These are phyloP conservation scores for Drosophila auraria DNA, from an alignment of 1,140 invertebrate genomes.

Conservation along the genomic window DNA sequence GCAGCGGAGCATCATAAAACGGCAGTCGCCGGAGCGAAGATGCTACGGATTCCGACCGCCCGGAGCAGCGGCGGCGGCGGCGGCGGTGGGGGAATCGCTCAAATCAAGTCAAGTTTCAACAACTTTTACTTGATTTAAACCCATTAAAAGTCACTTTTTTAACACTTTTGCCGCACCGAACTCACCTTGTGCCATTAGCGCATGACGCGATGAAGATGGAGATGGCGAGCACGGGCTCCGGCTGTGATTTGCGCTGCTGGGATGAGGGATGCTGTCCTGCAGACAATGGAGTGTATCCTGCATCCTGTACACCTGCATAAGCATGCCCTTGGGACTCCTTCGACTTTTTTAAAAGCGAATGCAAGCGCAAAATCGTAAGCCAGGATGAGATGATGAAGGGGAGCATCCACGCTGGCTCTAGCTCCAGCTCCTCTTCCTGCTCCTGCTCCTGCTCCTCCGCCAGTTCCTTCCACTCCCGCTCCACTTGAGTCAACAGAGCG, in stretches of 20 bases:
- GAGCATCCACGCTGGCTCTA: background rate
- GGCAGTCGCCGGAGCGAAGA: constrained; percentile 38
- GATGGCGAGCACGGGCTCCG: constrained; percentile 17
- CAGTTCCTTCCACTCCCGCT: background rate
- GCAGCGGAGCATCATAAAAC: constrained; percentile 71
- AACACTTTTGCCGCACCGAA: constrained; percentile 71
- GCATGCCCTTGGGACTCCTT: constrained; percentile 58
- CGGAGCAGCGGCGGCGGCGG: background rate
- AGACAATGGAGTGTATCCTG: constrained; percentile 52
- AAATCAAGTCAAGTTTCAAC: constrained; percentile 82
- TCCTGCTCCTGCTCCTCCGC: background rate
- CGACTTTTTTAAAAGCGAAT: constrained; percentile 59
- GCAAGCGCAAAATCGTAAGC: constrained; percentile 62
- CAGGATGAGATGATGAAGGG: constrained; percentile 35
- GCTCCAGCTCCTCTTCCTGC: background rate
- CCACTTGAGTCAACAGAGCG: constrained; percentile 55
- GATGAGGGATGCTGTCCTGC: constrained; percentile 17
- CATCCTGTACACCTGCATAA: constrained; percentile 61
- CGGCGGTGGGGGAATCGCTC: constrained; percentile 42
- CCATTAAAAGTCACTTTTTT: constrained; percentile 84
- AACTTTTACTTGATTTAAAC: constrained; percentile 84
- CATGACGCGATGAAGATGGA: constrained; percentile 50
- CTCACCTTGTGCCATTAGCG: constrained; percentile 59
- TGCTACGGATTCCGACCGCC: constrained; percentile 28
- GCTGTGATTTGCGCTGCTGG: constrained; percentile 29